Percentiles rank a stretch among this genome's conserved stretches.
Conservation (phyloP, 1,140 invertebrate genomes). For the Drosophila orena region DNA sequence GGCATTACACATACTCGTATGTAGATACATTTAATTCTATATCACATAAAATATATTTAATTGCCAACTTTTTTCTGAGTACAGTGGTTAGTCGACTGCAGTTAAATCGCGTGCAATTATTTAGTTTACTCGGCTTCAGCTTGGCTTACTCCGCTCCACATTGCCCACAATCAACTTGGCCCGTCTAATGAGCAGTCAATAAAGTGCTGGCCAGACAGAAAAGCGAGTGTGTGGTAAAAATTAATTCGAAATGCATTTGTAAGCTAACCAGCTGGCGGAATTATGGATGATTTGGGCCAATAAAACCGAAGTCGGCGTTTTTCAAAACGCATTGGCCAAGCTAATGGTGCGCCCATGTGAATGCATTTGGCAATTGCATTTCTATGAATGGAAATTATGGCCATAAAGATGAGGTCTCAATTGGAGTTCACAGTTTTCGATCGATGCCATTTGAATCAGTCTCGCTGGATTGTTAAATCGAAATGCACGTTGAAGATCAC, state of each 20-base stretch:
- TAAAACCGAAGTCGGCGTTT: conserved; percentile 61
- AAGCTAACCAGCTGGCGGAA: conserved; percentile 14
- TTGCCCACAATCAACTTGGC: conserved; percentile 58
- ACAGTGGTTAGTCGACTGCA: conserved; percentile 10
- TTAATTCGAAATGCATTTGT: conserved; percentile 64
- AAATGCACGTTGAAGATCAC: conserved; percentile 35
- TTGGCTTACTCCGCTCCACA: conserved; percentile 45
- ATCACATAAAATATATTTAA: neutral
- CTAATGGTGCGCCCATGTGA: conserved; percentile 36
- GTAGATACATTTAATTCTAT: too few relatives aligned
- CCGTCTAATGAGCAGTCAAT: conserved; percentile 68
- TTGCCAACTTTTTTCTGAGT: conserved; percentile 14
- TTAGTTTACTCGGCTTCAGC: conserved; percentile 66
- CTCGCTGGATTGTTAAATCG: conserved; percentile 12
- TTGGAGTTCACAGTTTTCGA: neutral
- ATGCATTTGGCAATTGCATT: conserved; percentile 53
- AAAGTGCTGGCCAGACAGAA: conserved; percentile 49
- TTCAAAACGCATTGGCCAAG: conserved; percentile 62
- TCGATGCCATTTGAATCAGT: conserved; percentile 34
- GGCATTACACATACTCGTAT: too few relatives aligned
- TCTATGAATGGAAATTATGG: conserved; percentile 23
- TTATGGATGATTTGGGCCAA: conserved; percentile 71
- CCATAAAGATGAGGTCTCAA: conserved; percentile 24
- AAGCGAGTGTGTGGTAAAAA: conserved; percentile 54
- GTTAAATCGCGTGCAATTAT: conserved; percentile 80